phyloP scores from a whole-genome alignment of 2,797 vertebrate species.

The Monodelphis domestica region DNA sequence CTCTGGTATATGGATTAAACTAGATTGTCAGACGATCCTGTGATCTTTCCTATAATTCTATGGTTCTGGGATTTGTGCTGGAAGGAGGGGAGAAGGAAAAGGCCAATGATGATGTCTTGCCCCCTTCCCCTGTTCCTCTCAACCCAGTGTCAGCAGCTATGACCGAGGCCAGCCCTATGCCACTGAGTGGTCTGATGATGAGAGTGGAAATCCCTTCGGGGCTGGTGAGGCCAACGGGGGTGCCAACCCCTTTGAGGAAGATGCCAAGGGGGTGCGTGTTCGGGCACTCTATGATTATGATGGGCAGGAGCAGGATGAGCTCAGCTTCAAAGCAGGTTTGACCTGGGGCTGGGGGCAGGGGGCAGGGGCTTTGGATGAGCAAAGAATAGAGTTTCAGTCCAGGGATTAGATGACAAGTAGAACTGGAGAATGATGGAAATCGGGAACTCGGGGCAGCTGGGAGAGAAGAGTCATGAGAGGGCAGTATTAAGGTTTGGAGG shows the following conservation, averaged over 20 bases:
- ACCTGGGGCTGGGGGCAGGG: fast-evolving
- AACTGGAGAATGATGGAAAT: not conserved
- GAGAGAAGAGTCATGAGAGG: not conserved
- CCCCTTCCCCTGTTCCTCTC: not conserved
- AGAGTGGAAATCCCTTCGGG: constrained; percentile 91
- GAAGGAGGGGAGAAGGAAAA: not conserved
- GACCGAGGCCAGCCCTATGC: constrained; percentile 94
- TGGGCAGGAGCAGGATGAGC: constrained; percentile 97
- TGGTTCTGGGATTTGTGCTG: not conserved
- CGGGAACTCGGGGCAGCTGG: not conserved
- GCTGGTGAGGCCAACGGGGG: constrained; percentile 93
- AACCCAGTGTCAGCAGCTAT: constrained; percentile 94
- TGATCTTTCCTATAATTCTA: not conserved
- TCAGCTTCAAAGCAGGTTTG: constrained; percentile 97
- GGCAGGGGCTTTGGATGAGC: not conserved
- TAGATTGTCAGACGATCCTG: not conserved
- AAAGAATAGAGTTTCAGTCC: not conserved
- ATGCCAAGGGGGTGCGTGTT: constrained; percentile 91
- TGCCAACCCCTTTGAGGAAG: constrained; percentile 94
- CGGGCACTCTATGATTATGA: constrained; percentile 98
- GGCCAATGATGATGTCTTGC: not conserved
- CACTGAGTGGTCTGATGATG: constrained; percentile 96
- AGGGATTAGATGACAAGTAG: not conserved
- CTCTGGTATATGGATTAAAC: not conserved
- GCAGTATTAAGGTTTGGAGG: not conserved